Percentiles rank a stretch among this genome's conserved stretches.
Evolutionary conservation across 2,888 invertebrate species (phyloP).

Genomic region (Entomobrya multifasciata): DNA sequence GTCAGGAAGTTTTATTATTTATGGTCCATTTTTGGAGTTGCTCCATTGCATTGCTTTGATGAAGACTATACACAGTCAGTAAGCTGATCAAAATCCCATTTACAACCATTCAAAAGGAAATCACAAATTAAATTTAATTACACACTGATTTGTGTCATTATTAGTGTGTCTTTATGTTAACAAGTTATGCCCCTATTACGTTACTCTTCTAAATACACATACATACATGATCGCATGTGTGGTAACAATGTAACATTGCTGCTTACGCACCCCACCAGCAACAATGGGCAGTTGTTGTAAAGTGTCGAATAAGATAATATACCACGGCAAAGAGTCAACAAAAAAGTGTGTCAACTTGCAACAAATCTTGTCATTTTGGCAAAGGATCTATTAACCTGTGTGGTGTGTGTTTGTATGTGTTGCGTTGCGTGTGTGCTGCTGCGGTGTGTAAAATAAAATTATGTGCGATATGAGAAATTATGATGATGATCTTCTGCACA

Average conservation of each 20-base stretch:
- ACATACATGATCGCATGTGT: background rate
- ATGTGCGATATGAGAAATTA: no score
- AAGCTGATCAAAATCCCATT: background rate
- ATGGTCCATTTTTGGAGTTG: background rate
- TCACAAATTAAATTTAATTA: conserved; percentile 2
- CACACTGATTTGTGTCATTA: background rate
- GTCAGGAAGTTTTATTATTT: background rate
- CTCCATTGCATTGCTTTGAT: no score
- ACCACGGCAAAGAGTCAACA: background rate
- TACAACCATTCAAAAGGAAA: background rate
- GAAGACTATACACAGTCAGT: background rate
- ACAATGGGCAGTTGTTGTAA: no score
- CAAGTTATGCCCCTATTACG: no score
- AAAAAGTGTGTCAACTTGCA: conserved; percentile 33
- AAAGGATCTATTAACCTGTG: no score
- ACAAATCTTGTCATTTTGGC: conserved; percentile 15
- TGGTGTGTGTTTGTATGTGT: no score
- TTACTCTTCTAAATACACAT: background rate
- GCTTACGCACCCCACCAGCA: no score
- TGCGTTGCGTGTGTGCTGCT: no score
- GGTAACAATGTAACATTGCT: background rate
- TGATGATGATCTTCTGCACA: no score
- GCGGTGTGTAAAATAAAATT: no score
- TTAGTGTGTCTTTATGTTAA: background rate
- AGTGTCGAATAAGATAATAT: no score